These are phyloP conservation scores for Pristionchus japonicus DNA, from an alignment of 2,888 invertebrate genomes.

Conservation along the genomic window DNA sequence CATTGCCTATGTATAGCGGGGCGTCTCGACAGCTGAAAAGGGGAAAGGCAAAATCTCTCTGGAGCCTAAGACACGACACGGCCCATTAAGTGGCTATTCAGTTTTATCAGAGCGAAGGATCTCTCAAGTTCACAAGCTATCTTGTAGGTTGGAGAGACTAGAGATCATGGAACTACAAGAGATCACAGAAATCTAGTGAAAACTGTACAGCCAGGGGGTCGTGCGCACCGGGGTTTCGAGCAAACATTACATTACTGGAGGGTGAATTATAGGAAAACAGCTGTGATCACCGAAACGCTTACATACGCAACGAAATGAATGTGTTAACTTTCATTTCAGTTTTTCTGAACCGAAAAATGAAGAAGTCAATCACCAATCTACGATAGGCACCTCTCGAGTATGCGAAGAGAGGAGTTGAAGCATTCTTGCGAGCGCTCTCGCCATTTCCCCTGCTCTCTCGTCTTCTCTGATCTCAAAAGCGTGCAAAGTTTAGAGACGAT, in stretches of 20 bases:
- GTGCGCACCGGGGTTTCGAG: background rate
- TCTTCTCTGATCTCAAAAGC: background rate
- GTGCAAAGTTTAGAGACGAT: background rate
- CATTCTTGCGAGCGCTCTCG: background rate
- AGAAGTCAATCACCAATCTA: background rate
- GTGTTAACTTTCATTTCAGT: too few species aligned
- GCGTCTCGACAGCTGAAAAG: background rate
- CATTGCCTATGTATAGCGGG: conserved; percentile 8
- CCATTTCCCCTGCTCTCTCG: background rate
- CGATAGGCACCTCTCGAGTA: background rate
- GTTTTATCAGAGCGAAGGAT: background rate
- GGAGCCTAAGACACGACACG: background rate
- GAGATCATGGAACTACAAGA: background rate
- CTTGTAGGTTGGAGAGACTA: background rate
- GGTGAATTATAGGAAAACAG: too few species aligned
- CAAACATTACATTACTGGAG: too few species aligned
- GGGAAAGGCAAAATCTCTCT: background rate
- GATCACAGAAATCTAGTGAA: background rate
- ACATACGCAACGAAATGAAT: too few species aligned
- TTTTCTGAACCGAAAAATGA: too few species aligned
- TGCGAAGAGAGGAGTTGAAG: background rate
- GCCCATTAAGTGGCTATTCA: conserved; percentile 29
- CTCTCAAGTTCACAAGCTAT: background rate
- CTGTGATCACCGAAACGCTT: too few species aligned
- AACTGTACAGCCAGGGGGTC: background rate